phyloP scores from a whole-genome alignment of 2,888 invertebrate genomes.

The Matsumyia berberina region DNA sequence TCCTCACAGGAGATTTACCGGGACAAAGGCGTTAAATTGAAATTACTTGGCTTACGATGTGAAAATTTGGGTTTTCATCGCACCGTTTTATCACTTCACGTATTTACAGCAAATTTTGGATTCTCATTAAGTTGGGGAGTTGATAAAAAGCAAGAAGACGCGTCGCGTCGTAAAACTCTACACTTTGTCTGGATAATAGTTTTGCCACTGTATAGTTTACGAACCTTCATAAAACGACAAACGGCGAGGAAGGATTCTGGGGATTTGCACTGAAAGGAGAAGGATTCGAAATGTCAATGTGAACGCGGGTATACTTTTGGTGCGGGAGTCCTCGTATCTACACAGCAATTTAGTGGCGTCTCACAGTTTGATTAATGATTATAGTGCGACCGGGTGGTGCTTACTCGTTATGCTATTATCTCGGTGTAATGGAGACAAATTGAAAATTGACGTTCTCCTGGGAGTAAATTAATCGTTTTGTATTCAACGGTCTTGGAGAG shows the following conservation, averaged over 20 bases:
- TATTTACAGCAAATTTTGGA: slow-evolving; percentile 21
- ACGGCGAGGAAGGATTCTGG: slow-evolving; percentile 14
- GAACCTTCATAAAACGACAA: slow-evolving; percentile 8
- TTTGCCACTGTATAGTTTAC: slow-evolving; percentile 9
- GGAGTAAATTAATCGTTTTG: slow-evolving; percentile 26
- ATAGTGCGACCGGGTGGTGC: neutral
- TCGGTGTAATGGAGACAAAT: slow-evolving; percentile 60
- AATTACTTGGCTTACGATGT: slow-evolving; percentile 65
- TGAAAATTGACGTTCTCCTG: slow-evolving; percentile 36
- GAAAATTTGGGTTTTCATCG: slow-evolving; percentile 47
- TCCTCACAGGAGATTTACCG: slow-evolving; percentile 21
- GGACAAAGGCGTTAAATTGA: slow-evolving; percentile 61
- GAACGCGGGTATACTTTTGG: slow-evolving; percentile 15
- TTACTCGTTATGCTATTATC: slow-evolving; percentile 25
- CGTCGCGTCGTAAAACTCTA: slow-evolving; percentile 45
- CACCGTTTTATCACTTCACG: slow-evolving; percentile 2
- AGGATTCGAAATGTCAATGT: slow-evolving; percentile 45
- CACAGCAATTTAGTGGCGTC: slow-evolving; percentile 29
- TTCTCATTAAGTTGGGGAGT: slow-evolving; percentile 35
- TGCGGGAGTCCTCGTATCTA: neutral
- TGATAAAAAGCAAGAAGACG: slow-evolving; percentile 56
- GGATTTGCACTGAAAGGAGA: slow-evolving; percentile 56
- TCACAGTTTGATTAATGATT: slow-evolving; percentile 55
- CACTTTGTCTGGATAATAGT: slow-evolving; percentile 10
- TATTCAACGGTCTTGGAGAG: no score